Conservation (phyloP, 2,888 invertebrate species). For the Nephrocerus scutellatus region DNA sequence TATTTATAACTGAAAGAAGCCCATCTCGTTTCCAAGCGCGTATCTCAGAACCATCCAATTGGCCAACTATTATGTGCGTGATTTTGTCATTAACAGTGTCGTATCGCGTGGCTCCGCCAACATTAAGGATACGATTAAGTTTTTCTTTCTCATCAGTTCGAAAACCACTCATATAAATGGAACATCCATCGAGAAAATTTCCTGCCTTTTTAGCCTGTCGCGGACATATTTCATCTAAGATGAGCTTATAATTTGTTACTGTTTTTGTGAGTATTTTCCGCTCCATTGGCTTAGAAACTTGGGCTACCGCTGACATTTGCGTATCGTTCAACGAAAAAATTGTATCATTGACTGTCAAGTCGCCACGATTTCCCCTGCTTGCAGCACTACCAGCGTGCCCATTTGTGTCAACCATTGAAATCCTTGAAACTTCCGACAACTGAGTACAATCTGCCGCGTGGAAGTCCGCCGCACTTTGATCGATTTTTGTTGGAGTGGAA, state of each 20-base stretch:
- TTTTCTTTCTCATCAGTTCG: slow-evolving; percentile 58
- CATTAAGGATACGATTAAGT: slow-evolving; percentile 61
- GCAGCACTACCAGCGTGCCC: slow-evolving; percentile 14
- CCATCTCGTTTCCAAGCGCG: slow-evolving; percentile 39
- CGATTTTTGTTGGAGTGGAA: slow-evolving; percentile 62
- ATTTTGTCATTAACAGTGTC: slow-evolving; percentile 67
- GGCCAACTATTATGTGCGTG: slow-evolving; percentile 74
- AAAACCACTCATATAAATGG: slow-evolving; percentile 66
- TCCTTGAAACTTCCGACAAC: slow-evolving; percentile 40
- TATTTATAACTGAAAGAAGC: slow-evolving; percentile 29
- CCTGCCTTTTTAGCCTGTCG: slow-evolving; percentile 65
- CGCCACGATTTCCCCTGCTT: too few species aligned
- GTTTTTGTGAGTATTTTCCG: slow-evolving; percentile 24
- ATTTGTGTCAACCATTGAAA: slow-evolving; percentile 27
- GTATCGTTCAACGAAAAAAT: slow-evolving; percentile 23
- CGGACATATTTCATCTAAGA: slow-evolving; percentile 52
- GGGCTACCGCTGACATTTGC: slow-evolving; percentile 1
- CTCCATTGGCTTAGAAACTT: slow-evolving; percentile 13
- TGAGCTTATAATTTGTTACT: slow-evolving; percentile 22
- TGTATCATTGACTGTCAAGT: slow-evolving; percentile 31
- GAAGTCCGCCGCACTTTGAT: slow-evolving; percentile 38
- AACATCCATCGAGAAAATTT: slow-evolving; percentile 81
- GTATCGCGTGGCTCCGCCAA: slow-evolving; percentile 76
- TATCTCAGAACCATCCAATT: slow-evolving; percentile 50
- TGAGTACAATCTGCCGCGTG: slow-evolving; percentile 32